phyloP scores from a whole-genome alignment of 2,888 invertebrate species.

The Nebria brevicollis region DNA sequence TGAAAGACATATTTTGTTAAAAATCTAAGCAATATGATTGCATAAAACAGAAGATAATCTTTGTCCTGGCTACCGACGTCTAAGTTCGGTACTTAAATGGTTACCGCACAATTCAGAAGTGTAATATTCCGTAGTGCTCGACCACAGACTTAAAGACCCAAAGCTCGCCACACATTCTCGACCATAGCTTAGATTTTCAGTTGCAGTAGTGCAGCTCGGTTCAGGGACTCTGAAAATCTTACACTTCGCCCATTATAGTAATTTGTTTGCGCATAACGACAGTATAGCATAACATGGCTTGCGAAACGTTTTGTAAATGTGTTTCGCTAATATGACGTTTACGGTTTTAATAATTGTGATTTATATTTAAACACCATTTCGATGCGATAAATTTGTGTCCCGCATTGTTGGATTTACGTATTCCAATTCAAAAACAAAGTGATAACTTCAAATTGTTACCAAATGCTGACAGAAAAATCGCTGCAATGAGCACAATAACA shows the following conservation, averaged over 20 bases:
- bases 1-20: too few species aligned
- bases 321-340: constrained; percentile 35
- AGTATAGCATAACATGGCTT: neutral
- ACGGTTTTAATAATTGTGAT: constrained; percentile 45
- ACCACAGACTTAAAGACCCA: too few species aligned
- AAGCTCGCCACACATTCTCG: too few species aligned
- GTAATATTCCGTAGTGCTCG: neutral
- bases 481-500: neutral
- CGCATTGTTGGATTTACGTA: neutral
- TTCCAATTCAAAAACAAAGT: neutral
- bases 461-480: neutral
- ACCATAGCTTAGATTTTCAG: neutral
- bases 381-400: neutral
- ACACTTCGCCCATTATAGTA: neutral
- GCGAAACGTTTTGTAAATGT: neutral
- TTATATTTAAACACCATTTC: constrained; percentile 35
- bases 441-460: neutral
- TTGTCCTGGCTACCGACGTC: neutral
- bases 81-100: neutral
- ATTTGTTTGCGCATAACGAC: neutral
- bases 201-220: neutral
- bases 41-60: neutral
- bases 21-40: neutral
- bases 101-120: neutral
- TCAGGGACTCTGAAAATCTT: neutral